Evolutionary conservation across 2,113 vertebrate species (phyloP), one percentile per base, ranked within the genome.

Genomic region (human): DNA sequence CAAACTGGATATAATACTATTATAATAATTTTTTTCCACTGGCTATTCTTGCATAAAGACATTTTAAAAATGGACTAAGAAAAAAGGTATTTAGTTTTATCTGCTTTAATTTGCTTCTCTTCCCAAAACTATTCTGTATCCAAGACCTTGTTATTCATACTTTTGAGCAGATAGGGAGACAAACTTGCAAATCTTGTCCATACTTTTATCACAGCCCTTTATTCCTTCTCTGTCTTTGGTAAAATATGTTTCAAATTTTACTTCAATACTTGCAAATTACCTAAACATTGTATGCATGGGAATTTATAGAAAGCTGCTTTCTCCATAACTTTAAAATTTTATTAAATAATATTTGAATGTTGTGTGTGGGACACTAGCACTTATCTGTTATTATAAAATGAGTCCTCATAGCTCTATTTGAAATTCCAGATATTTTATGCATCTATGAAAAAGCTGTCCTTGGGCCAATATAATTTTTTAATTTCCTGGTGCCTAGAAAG

Each of bases 361-460:
- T 73, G 16, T 80, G 72, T n/a, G 45, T 76, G 88, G 92, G 84
- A 87, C 10, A 18, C 17, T 72, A 72, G 50, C n/a, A 84, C 55
- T 81, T 84, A 89, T 64, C 66, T 96, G 87, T 80, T 70, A 4
- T 61, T 64, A 30, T 64, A 30, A 96, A 96, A 94, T 35, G n/a
- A 94, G 50, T 84, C 30, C 72, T 87, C 59, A 66, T n/a, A 35
- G 61, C 68, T 97, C 0, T 93, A 23, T 95, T 97, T 98, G 59
- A 85, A 95, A 96, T 97, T 95, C 90, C 9, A 6, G 32, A 23
- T 86, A 89, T 79, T 95, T 98, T 94, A 95, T 97, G 93, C 32
- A 86, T 73, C 30, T 89, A 45, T 22, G n/a, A 40, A 52, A 96
- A 92, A 35, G 55, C 38, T 97, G 43, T 96, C 78, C 30, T 35